Evolutionary conservation across 2,888 invertebrate genomes (phyloP).

Genomic region (Euzophera pinguis): DNA sequence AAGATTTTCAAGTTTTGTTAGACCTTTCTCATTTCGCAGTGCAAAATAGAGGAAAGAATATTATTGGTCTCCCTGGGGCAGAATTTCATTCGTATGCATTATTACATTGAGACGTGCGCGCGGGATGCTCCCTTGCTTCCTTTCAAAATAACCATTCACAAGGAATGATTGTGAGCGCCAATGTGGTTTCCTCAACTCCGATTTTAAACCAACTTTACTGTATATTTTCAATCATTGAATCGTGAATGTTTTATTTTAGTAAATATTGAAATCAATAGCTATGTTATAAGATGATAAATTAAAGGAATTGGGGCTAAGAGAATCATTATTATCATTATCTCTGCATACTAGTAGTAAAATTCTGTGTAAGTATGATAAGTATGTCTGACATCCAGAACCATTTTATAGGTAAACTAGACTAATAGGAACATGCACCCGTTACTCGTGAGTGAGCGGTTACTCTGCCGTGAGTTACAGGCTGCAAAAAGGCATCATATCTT

Average conservation of each 20-base stretch:
- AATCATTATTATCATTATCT: no score
- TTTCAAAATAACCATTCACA: conserved; percentile 10
- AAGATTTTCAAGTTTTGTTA: neutral
- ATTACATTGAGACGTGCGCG: conserved; percentile 12
- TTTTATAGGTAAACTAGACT: no score
- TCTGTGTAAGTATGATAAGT: no score
- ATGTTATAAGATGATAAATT: neutral
- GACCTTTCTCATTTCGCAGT: neutral
- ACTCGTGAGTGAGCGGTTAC: no score
- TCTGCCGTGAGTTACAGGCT: no score
- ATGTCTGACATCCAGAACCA: no score
- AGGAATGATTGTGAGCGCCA: conserved; percentile 5
- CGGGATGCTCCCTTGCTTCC: conserved; percentile 6
- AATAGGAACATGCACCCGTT: no score
- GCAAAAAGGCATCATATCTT: no score
- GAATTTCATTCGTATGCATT: conserved; percentile 10
- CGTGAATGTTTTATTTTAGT: neutral
- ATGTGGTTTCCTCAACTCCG: neutral
- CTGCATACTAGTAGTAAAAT: no score
- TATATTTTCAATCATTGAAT: neutral
- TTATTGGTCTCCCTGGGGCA: conserved; percentile 2
- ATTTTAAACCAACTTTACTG: neutral
- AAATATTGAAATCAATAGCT: neutral
- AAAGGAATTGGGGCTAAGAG: no score
- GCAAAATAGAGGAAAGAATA: neutral